Base-by-base conservation (phyloP, 2,888 invertebrate species). In the Mesorhabditis belari region DNA sequence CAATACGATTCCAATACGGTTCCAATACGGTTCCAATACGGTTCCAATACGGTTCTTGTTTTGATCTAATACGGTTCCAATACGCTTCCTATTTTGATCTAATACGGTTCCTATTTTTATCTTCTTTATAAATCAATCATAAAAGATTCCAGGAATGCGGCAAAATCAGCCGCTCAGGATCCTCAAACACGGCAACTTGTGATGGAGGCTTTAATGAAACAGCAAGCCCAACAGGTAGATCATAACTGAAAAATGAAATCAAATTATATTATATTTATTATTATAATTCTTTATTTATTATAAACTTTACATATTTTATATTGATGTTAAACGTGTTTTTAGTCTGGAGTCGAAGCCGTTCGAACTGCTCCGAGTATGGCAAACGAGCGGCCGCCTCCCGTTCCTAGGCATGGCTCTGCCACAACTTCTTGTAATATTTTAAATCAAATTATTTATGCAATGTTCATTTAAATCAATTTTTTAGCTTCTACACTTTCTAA, bases 301-400 rank as follows among this genome's bases (percentile, higher is more conserved):
- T 35, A 35, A 35, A 2, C 12, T 35, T 35, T 35, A 17, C 12
- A 9, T 17, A 17, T 35, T 35, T 9, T n/a, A 35, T 35, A 35
- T 35, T 35, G 2, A 35, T 35, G 12, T 35, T 35, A 35, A 35
- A 35, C 1, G 1, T 35, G n/a, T 35, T 35, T 35, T 35, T 17
- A n/a, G n/a, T n/a, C n/a, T n/a, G n/a, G n/a, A n/a, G n/a, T n/a
- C n/a, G n/a, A n/a, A n/a, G n/a, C n/a, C n/a, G 44, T 35, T n/a
- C 44, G 44, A 6, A 52, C 60, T 23, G 26, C 49, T 12, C 51
- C 63, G 12, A 63, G 51, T 25, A 27, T 53, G 29, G n/a, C 51
- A 26, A 50, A 52, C 21, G 61, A 61, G 23, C 55, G 28, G 12
- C 60, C 58, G 26, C 61, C 61, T 5, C 59, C 64, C 9, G 59